Evolutionary conservation across 2,113 vertebrate genomes (phyloP).

Genomic region (Phalacrocorax pelagicus): DNA sequence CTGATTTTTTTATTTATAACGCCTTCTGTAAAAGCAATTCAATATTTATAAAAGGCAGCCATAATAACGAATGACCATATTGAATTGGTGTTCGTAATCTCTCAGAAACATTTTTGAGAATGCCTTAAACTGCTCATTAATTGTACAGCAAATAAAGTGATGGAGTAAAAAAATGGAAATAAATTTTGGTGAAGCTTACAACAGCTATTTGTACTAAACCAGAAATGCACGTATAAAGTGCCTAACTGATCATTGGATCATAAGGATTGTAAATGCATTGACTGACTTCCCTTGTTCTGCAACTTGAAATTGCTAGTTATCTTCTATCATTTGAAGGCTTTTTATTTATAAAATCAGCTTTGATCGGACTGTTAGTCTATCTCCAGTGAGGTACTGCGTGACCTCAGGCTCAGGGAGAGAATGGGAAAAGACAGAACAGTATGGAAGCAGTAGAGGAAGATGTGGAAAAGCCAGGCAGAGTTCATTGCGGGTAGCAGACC

Average conservation of each 20-base stretch:
- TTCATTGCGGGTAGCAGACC: rapidly evolving
- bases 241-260: neutral
- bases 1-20: neutral
- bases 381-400: neutral
- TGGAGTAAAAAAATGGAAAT: neutral
- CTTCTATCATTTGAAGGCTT: neutral
- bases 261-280: neutral
- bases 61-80: neutral
- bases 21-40: neutral
- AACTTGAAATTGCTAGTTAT: neutral
- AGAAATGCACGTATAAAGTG: neutral
- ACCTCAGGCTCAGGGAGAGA: neutral
- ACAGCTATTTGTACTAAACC: neutral
- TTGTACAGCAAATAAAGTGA: neutral
- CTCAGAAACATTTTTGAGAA: neutral
- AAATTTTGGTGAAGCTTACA: neutral
- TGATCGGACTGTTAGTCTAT: neutral
- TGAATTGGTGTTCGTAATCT: neutral
- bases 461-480: rapidly evolving
- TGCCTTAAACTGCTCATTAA: neutral
- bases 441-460: neutral
- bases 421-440: neutral
- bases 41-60: neutral
- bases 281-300: neutral
- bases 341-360: neutral